These are phyloP conservation scores for Ditylenchus weischeri DNA, from an alignment of 2,888 invertebrate species.

Conservation along the genomic window DNA sequence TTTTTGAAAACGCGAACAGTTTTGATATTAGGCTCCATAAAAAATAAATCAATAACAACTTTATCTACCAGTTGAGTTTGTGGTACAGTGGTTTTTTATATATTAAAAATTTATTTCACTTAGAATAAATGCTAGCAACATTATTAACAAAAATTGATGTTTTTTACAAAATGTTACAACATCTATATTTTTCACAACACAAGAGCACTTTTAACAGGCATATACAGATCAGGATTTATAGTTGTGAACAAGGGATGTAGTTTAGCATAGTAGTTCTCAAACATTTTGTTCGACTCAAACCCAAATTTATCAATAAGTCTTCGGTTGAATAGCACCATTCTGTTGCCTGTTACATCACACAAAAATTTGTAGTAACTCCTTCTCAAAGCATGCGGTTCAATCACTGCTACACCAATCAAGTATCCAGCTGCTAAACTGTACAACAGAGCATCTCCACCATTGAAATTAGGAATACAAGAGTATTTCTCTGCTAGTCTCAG, in stretches of 20 bases:
- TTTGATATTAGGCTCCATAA: too few relatives aligned
- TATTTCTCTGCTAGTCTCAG: conserved; percentile 15
- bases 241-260: conserved; percentile 35
- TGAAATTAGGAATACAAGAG: conserved; percentile 13
- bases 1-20: too few relatives aligned
- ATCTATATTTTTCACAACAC: background rate
- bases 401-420: conserved; percentile 64
- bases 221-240: conserved; percentile 42
- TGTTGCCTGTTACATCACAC: conserved; percentile 70
- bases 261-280: conserved; percentile 27
- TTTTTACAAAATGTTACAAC: too few relatives aligned
- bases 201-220: conserved; percentile 11
- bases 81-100: too few relatives aligned
- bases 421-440: conserved; percentile 67
- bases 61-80: too few relatives aligned
- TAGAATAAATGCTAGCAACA: too few relatives aligned
- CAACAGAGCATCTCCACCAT: conserved; percentile 68
- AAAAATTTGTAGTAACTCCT: conserved; percentile 81
- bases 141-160: too few relatives aligned
- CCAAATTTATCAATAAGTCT: conserved; percentile 40
- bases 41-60: too few relatives aligned
- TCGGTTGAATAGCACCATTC: conserved; percentile 42
- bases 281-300: conserved; percentile 36
- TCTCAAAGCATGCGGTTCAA: conserved; percentile 76
- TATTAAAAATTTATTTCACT: too few relatives aligned